These are phyloP conservation scores for Agapornis roseicollis DNA, from an alignment of 2,113 vertebrate species.

Conservation along the genomic window DNA sequence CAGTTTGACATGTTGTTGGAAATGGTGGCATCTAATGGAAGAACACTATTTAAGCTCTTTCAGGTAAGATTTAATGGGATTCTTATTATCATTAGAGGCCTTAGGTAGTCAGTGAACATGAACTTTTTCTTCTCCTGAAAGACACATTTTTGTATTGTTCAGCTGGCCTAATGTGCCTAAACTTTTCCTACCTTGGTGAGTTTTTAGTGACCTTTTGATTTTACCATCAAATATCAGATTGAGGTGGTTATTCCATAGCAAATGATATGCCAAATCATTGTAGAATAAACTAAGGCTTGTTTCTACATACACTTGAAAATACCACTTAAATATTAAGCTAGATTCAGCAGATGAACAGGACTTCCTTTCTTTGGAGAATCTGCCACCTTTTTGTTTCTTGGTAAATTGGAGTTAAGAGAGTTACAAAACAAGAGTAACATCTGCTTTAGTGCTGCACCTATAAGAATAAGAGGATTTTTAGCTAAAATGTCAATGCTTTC, in stretches of 20 bases:
- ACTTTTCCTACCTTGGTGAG: not conserved
- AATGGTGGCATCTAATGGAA: slow-evolving; percentile 94
- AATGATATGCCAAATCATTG: not conserved
- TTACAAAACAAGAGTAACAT: not conserved
- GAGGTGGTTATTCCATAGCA: not conserved
- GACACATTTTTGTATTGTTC: not conserved
- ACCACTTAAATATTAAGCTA: not conserved
- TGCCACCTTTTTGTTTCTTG: not conserved
- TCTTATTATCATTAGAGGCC: not conserved
- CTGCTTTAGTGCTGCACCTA: not conserved
- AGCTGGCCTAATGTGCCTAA: not conserved
- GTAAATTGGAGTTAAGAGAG: not conserved
- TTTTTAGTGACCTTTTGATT: not conserved
- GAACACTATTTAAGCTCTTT: slow-evolving; percentile 96
- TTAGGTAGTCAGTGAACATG: not conserved
- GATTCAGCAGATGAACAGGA: not conserved
- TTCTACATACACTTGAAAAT: not conserved
- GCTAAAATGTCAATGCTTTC: not conserved
- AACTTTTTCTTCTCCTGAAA: not conserved
- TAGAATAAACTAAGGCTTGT: not conserved
- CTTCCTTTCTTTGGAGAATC: not conserved
- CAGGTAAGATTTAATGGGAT: slow-evolving; percentile 77
- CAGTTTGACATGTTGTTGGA: slow-evolving; percentile 99
- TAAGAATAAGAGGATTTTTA: not conserved
- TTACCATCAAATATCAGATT: not conserved